Conservation (phyloP, 1,140 invertebrate genomes). For the Brevipalpus yothersi region DNA sequence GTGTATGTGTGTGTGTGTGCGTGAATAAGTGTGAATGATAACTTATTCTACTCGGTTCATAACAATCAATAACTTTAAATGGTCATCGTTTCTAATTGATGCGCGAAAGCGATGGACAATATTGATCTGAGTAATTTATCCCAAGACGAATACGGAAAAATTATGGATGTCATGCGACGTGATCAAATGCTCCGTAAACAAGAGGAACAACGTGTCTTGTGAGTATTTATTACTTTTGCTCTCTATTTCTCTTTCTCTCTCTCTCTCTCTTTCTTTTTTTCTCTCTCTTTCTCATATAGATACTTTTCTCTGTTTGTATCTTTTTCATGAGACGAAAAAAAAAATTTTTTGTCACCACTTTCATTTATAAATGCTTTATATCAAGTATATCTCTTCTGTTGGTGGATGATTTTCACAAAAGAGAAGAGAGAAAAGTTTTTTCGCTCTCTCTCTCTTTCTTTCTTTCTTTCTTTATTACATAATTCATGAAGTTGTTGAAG, state of each 20-base stretch:
- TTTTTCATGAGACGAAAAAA: too few relatives aligned
- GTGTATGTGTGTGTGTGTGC: too few relatives aligned
- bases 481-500: background rate
- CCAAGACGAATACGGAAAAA: slow-evolving; percentile 10
- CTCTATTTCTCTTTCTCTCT: slow-evolving; percentile 1
- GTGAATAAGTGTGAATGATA: too few relatives aligned
- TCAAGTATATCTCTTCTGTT: too few relatives aligned
- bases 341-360: too few relatives aligned
- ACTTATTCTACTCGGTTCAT: too few relatives aligned
- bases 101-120: background rate
- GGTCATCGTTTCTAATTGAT: too few relatives aligned
- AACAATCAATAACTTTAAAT: too few relatives aligned
- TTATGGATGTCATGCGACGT: slow-evolving; percentile 10
- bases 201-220: slow-evolving; percentile 12
- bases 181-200: slow-evolving; percentile 10
- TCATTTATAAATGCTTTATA: too few relatives aligned
- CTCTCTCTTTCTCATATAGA: background rate
- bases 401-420: too few relatives aligned
- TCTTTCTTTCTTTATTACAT: background rate
- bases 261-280: background rate
- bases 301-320: background rate
- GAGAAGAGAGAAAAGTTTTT: background rate
- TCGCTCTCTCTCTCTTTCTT: background rate
- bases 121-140: slow-evolving; percentile 11
- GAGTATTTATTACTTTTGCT: slow-evolving; percentile 3